Base-by-base conservation (phyloP, 2,797 vertebrate species). In the Poeciliopsis turneri region DNA sequence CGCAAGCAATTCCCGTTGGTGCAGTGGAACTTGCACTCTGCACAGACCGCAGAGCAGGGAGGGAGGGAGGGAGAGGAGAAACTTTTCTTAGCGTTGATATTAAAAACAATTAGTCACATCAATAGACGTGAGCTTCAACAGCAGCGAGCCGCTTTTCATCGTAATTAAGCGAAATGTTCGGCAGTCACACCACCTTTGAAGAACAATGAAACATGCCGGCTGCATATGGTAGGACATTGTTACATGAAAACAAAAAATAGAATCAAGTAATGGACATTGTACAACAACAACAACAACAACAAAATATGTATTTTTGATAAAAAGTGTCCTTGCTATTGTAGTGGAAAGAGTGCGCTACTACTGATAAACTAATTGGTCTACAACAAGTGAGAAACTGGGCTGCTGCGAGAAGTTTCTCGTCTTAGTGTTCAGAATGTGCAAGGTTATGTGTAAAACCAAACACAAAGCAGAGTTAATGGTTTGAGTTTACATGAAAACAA, bases 21-120 rank as follows among this genome's bases (percentile, higher is more conserved):
- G 94, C 97, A 98, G 96, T 96, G 97, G 96, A 98, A 99, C 96
- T 97, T 98, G 97, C 97, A 99, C 97, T 98, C 98, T 99, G 94
- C 86, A 91, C 89, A 47, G 33, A 33, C 7, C 10, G 61, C 55
- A 75, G 36, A 2, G 47, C 36, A 28, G 25, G 6, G 1, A 12
- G n/a, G 5, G 39, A 41, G 1, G 49, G 0, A 45, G 45, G 75
- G 6, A 77, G 33, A 83, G 12, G 70, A 43, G 57, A 76, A 28
- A 84, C 3, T 55, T 71, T 77, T 72, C 30, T 89, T 69, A 82
- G 81, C n/a, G 72, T 49, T 80, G 28, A 18, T 53, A 18, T 79
- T 70, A 55, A 69, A 77, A 78, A 75, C 2, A 2, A 74, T 78
- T 45, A 16, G 2, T 25, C 80, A 20, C 64, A 16, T 75, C 16